phyloP scores from a whole-genome alignment of 2,113 vertebrate genomes.

The Urocolius indicus region DNA sequence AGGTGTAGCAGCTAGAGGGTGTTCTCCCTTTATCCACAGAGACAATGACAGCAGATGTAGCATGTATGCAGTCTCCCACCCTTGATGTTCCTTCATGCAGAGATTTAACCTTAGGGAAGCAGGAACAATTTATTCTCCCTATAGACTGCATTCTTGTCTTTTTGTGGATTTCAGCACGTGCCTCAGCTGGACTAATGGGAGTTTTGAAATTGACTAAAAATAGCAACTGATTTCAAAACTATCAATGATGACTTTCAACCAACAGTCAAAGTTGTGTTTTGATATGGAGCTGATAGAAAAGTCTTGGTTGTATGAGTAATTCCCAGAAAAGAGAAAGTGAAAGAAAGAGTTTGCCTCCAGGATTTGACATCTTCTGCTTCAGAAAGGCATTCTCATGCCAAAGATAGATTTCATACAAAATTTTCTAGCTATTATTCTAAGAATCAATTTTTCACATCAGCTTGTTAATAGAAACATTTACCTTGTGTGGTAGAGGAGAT shows the following conservation, averaged over 20 bases:
- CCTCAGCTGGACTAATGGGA: background rate
- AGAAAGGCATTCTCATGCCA: background rate
- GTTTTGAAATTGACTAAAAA: constrained; percentile 28
- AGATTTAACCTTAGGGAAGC: background rate
- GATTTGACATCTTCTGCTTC: background rate
- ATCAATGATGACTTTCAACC: background rate
- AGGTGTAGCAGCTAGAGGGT: background rate
- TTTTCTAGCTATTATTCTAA: background rate
- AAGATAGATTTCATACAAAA: background rate
- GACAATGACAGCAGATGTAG: background rate
- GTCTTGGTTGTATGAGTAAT: background rate
- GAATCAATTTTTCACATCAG: background rate
- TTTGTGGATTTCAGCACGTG: background rate
- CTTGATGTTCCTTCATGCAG: background rate
- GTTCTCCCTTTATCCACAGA: background rate
- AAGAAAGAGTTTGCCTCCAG: background rate
- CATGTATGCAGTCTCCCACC: background rate
- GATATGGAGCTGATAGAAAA: background rate
- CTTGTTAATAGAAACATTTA: background rate
- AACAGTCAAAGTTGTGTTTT: background rate
- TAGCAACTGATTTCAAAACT: background rate
- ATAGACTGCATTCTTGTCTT: background rate
- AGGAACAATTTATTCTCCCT: background rate
- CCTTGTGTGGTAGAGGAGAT: background rate
- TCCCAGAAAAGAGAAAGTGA: background rate